Percentiles rank a stretch among this genome's conserved stretches.
Evolutionary conservation across 2,797 vertebrate species (phyloP).

Genomic region (Peromyscus attwateri): DNA sequence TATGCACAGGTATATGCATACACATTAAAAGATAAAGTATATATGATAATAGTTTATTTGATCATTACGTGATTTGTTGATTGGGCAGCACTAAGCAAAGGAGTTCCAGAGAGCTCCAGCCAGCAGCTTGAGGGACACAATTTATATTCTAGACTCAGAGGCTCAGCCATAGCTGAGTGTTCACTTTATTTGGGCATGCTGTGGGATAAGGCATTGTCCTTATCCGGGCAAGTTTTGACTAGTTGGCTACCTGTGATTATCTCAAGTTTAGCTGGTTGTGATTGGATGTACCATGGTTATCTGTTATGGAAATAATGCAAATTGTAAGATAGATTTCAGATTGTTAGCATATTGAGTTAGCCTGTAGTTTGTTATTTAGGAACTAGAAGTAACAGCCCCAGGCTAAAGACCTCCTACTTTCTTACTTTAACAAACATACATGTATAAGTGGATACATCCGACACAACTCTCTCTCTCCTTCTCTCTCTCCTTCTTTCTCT

Average conservation of each 20-base stretch:
- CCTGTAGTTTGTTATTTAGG: neutral
- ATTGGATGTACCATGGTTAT: neutral
- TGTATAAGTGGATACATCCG: neutral
- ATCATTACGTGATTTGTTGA: neutral
- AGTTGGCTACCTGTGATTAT: neutral
- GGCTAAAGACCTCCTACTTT: neutral
- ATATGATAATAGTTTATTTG: neutral
- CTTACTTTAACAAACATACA: neutral
- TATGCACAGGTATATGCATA: neutral
- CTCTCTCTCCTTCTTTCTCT: rapidly evolving
- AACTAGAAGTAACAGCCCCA: neutral
- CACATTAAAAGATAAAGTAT: neutral
- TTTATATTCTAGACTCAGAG: neutral
- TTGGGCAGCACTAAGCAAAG: neutral
- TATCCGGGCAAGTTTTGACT: neutral
- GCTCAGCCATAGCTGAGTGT: too few relatives aligned
- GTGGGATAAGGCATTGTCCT: neutral
- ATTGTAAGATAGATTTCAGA: neutral
- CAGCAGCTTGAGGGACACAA: neutral
- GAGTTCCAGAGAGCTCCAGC: neutral
- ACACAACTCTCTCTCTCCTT: neutral
- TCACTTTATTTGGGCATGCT: neutral
- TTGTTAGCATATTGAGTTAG: neutral
- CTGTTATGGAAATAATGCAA: neutral
- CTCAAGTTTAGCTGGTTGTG: neutral